phyloP scores from a whole-genome alignment of 1,140 invertebrate species.

The Drosophila prosaltans region DNA sequence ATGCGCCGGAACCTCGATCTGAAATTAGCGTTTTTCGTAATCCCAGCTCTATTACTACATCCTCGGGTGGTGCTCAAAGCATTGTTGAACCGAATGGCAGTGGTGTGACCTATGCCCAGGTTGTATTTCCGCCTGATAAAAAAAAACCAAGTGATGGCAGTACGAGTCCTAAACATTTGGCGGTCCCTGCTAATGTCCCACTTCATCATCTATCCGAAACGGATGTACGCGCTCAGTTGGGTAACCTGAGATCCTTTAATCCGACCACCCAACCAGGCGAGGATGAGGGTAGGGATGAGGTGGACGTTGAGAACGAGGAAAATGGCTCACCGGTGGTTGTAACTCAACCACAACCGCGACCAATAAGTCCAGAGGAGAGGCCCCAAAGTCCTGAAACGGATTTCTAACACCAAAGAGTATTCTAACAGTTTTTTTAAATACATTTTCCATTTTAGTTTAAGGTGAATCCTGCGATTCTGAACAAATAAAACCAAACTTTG shows the following conservation, averaged over 20 bases:
- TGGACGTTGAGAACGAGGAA: slow-evolving; percentile 8
- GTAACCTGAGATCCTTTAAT: slow-evolving; percentile 72
- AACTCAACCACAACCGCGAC: slow-evolving; percentile 14
- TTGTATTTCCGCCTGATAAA: slow-evolving; percentile 75
- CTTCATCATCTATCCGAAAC: slow-evolving; percentile 73
- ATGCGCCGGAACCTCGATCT: slow-evolving; percentile 25
- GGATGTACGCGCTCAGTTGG: slow-evolving; percentile 71
- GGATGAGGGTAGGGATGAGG: slow-evolving; percentile 24
- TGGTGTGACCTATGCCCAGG: slow-evolving; percentile 78
- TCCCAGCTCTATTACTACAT: slow-evolving; percentile 72
- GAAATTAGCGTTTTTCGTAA: slow-evolving; percentile 59
- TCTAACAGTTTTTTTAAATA: slow-evolving; percentile 33
- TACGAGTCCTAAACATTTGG: slow-evolving; percentile 70
- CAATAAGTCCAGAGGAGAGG: slow-evolving; percentile 30
- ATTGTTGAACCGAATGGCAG: slow-evolving; percentile 59
- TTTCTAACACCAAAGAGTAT: slow-evolving; percentile 53
- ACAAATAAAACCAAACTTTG: slow-evolving; percentile 42
- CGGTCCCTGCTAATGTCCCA: slow-evolving; percentile 74
- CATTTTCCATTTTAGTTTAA: slow-evolving; percentile 27
- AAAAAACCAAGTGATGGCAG: slow-evolving; percentile 68
- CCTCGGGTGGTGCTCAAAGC: slow-evolving; percentile 61
- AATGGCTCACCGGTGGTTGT: slow-evolving; percentile 16
- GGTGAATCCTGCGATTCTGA: slow-evolving; percentile 29
- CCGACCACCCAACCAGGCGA: slow-evolving; percentile 10
- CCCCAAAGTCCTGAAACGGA: slow-evolving; percentile 81